Evolutionary conservation across 2,888 invertebrate species (phyloP).

Genomic region (Dryomyza anilis): DNA sequence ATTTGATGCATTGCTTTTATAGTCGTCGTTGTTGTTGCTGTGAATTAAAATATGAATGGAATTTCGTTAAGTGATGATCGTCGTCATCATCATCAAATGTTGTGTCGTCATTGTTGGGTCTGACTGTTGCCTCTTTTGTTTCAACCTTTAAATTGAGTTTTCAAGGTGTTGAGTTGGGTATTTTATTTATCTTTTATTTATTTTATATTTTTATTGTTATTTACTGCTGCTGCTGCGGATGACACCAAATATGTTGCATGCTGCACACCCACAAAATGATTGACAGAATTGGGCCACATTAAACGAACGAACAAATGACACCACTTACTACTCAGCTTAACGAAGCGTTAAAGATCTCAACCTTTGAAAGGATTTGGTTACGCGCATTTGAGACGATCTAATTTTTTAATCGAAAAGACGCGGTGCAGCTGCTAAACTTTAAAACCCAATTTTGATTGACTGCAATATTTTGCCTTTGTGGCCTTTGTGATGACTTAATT

Average conservation of each 20-base stretch:
- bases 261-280: slow-evolving; percentile 42
- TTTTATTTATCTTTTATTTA: slow-evolving; percentile 12
- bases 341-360: slow-evolving; percentile 20
- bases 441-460: not conserved
- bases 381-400: not conserved
- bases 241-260: slow-evolving; percentile 25
- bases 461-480: not conserved
- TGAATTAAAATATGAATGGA: slow-evolving; percentile 29
- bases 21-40: slow-evolving; percentile 6
- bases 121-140: slow-evolving; percentile 15
- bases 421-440: not conserved
- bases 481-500: not conserved
- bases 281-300: slow-evolving; percentile 51
- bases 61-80: slow-evolving; percentile 7
- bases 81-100: no score
- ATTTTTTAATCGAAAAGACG: not conserved
- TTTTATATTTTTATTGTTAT: slow-evolving; percentile 5
- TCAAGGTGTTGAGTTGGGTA: slow-evolving; percentile 21
- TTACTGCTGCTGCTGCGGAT: slow-evolving; percentile 5
- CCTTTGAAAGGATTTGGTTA: slow-evolving; percentile 12
- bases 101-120: slow-evolving; percentile 13
- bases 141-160: slow-evolving; percentile 23
- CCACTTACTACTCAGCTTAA: slow-evolving; percentile 16
- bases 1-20: slow-evolving; percentile 25
- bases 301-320: no score